Base-by-base conservation (phyloP, 2,113 vertebrate species). In the Dasypus novemcinctus region DNA sequence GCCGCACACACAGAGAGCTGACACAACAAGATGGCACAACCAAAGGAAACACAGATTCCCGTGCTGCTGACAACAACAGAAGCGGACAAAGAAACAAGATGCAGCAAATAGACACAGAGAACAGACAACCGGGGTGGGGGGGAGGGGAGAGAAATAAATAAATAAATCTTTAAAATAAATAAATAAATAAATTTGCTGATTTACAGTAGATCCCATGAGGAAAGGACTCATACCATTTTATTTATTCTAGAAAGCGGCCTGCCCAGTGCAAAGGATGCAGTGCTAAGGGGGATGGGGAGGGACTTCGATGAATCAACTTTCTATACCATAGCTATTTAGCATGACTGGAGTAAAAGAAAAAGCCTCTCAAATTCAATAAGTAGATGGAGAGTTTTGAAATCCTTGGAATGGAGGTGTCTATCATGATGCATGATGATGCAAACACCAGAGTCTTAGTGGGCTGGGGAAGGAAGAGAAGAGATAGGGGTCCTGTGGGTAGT, bases 261-360 rank as follows among this genome's bases (percentile, higher is more conserved):
- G 66, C 41, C 38, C 36, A 12, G 12, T 1, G 15, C 17, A 52
- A 85, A 84, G 75, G 79, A 95, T 21, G 31, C 13, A 43, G 57
- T 49, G 38, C 31, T 75, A 46, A 81, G 7, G 23, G 33, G 25
- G 63, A 84, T 54, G 46, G 43, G 17, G n/a, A 63, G 74, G 54
- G 33, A 5, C 46, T 96, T n/a, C 43, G 90, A 59, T 74, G 94
- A 90, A 66, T 49, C 8, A 27, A 89, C 54, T 87, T 90, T 72
- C 5, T 91, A 41, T 29, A 31, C 8, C 27, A 23, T 52, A 69
- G 54, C 46, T 76, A 31, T 59, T 41, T 79, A 43, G 49, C 43
- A 6, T 1, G 9, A 76, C 17, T 31, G 52, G 81, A 87, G 46
- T 49, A 11, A 49, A 49, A 10, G 46, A 11, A 49, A 94, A 91